Evolutionary conservation across 64 coral and sea anemone genomes (phyloP), one percentile per base, ranked within the genome.

Genomic region (Montipora sp.): DNA sequence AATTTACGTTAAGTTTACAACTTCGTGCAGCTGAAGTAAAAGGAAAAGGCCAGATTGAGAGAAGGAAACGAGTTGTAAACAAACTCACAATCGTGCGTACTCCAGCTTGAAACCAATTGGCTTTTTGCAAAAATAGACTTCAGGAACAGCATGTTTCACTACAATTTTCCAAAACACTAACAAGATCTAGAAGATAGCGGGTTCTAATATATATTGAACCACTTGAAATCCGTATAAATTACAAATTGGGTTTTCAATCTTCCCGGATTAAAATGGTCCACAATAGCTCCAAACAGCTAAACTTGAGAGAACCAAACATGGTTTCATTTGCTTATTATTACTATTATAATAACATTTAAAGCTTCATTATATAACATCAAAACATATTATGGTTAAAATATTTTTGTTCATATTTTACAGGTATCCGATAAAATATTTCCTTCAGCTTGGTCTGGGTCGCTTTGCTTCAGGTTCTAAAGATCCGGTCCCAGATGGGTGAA

Each of bases 361-460:
- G 46, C 65, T 85, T 71, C 65, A 71, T 85, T 49, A 49, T 85
- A 85, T 72, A 68, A 65, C 82, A 85, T 72, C 82, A 85, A 85
- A 71, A 85, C 53, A 60, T 67, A 46, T 71, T 72, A 9, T 15
- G 63, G 66, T 50, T 85, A 85, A 85, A 85, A 85, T 85, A 85
- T 85, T 72, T 85, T 45, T 85, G 60, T 85, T 85, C 82, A 71
- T 85, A 85, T 71, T 85, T 85, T 71, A 85, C 65, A 85, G 63
- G n/a, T 18, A 71, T 48, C n/a, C 18, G 19, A 70, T 81, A 60
- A 44, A 61, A 71, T 71, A 57, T 14, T n/a, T 27, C 47, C 47
- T 81, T 82, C 61, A 91, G 80, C 69, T 91, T 83, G 78, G 20
- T 5, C 90, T 69, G 3, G 90, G 49, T 36, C 79, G 49, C 27